Conservation (phyloP, 2,113 vertebrate species). For the Ondatra zibethicus region DNA sequence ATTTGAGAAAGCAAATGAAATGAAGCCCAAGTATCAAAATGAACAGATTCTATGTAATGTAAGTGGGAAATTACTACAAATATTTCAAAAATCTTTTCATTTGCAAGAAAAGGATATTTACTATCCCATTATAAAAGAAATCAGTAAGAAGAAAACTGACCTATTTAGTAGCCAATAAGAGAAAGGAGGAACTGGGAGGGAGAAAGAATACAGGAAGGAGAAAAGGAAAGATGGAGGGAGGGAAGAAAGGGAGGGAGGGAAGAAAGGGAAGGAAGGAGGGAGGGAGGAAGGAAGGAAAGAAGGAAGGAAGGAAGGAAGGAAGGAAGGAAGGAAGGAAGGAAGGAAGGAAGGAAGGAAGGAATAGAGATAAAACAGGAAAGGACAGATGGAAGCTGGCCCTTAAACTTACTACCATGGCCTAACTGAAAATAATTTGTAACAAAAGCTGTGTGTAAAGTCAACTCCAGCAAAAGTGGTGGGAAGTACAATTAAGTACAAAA, state of each 20-base stretch:
- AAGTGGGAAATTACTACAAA: background rate
- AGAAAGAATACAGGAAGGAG: too few species aligned
- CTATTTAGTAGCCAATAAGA: background rate
- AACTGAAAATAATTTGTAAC: background rate
- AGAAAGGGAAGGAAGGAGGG: too few species aligned
- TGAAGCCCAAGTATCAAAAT: background rate
- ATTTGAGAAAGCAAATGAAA: conserved; percentile 14
- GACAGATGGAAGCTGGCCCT: background rate
- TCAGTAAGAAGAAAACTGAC: background rate
- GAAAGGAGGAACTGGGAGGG: rapidly evolving
- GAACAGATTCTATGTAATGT: background rate
- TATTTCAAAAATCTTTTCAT: background rate
- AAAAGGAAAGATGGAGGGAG: too few species aligned
- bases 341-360: background rate
- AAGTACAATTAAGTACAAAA: conserved; percentile 42
- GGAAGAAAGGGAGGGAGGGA: too few species aligned
- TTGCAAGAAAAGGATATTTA: background rate
- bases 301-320: rapidly evolving
- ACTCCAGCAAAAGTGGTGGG: background rate
- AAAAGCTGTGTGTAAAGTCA: background rate
- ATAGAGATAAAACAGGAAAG: background rate
- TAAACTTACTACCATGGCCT: conserved; percentile 14
- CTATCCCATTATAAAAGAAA: background rate
- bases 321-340: too few species aligned
- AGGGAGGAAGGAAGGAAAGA: too few species aligned